These are phyloP conservation scores for Cryptus viduatorius DNA, from an alignment of 2,888 invertebrate species.

Conservation along the genomic window DNA sequence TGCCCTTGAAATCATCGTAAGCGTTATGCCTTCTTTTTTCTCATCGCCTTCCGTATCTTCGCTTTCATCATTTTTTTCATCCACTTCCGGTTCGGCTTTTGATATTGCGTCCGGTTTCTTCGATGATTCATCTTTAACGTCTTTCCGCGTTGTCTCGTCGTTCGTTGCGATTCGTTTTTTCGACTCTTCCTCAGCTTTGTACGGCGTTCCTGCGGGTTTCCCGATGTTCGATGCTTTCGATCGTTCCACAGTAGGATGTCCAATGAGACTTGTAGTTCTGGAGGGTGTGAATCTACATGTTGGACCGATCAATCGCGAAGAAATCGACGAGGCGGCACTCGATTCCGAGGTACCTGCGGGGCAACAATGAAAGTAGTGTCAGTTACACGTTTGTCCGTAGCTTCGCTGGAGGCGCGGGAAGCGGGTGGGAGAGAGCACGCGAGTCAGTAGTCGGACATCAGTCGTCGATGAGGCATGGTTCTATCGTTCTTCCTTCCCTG, in stretches of 20 bases:
- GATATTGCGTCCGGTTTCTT: constrained; percentile 33
- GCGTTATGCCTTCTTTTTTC: constrained; percentile 79
- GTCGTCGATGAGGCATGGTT: background rate
- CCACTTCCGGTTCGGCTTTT: constrained; percentile 41
- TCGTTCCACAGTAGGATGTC: constrained; percentile 77
- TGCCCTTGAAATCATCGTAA: constrained; percentile 90
- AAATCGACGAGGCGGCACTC: constrained; percentile 71
- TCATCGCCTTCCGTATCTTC: constrained; percentile 56
- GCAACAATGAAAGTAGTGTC: background rate
- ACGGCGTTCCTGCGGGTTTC: constrained; percentile 55
- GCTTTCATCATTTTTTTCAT: constrained; percentile 63
- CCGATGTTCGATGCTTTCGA: constrained; percentile 71
- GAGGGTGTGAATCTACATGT: constrained; percentile 72
- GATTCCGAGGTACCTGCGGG: constrained; percentile 77
- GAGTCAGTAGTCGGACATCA: background rate
- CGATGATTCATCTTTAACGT: constrained; percentile 44
- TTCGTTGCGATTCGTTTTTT: constrained; percentile 51
- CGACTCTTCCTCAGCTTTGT: constrained; percentile 69
- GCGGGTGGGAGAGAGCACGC: background rate
- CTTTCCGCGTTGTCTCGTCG: constrained; percentile 48
- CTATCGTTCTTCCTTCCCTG: background rate
- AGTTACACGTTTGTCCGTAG: background rate
- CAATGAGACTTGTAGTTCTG: constrained; percentile 69
- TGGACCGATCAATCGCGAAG: constrained; percentile 73
- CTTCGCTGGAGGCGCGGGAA: too few relatives aligned